phyloP scores from a whole-genome alignment of 2,797 vertebrate species.

The Pangasius mekongensis region DNA sequence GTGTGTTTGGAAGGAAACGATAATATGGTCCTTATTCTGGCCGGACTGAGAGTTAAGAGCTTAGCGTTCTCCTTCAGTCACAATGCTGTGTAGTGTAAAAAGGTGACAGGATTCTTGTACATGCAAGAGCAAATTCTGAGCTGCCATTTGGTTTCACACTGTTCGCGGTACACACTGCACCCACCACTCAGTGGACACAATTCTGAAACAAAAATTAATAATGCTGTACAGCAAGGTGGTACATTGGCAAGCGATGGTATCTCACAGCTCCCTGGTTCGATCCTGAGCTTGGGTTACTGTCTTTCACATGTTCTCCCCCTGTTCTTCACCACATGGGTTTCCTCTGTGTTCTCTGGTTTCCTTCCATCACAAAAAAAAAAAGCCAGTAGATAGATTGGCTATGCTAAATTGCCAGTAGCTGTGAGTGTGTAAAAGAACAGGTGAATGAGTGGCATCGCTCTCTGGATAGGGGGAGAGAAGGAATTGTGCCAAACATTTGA shows the following conservation, averaged over 20 bases:
- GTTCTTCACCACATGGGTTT: background rate
- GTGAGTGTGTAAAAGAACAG: background rate
- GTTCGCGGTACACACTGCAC: background rate
- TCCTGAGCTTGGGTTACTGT: background rate
- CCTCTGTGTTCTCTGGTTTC: conserved; percentile 4
- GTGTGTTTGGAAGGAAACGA: background rate
- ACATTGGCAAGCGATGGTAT: background rate
- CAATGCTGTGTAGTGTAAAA: background rate
- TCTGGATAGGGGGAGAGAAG: background rate
- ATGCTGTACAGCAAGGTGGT: background rate
- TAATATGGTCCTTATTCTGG: background rate
- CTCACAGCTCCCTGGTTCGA: background rate
- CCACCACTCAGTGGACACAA: background rate
- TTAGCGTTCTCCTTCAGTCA: background rate
- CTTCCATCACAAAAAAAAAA: background rate
- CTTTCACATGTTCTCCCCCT: background rate
- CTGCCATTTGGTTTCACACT: background rate
- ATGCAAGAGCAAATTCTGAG: background rate
- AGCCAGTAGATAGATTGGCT: background rate
- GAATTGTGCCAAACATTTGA: background rate
- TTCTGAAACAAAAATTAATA: background rate
- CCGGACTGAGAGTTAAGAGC: background rate
- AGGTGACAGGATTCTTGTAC: too few relatives aligned
- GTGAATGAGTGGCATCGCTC: background rate
- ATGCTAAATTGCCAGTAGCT: background rate